Base-by-base conservation (phyloP, 1,140 invertebrate genomes). In the Drosophila trapezifrons region DNA sequence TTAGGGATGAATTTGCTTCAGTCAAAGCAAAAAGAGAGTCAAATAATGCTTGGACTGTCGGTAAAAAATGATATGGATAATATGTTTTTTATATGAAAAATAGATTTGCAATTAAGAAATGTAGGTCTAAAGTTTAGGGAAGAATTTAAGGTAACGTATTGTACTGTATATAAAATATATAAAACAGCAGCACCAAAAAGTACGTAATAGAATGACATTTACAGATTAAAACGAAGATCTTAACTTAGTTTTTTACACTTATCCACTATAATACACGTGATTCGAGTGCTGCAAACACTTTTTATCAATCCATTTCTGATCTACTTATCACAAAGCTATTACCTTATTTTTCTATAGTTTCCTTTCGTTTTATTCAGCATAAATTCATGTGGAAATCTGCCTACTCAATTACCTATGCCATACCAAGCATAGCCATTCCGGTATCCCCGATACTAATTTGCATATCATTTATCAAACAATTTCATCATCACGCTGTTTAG, bases 401-500 rank as follows among this genome's bases (percentile, higher is more conserved):
- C 13, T 8, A 58, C 32, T 29, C 29, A 64, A 37, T 63, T 65
- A 27, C 27, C 12, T n/a, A 2, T 5, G n/a, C 27, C 62, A 63
- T 40, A n/a, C 22, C 4, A 8, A 32, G 22, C 42, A 47, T 29
- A 47, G 17, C 17, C 59, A 25, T 37, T 25, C 8, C 18, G 10
- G n/a, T 37, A 52, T 60, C 3, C 18, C 13, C 18, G 7, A 47
- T 66, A 70, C 12, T 25, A 71, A 37, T 13, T 52, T 52, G 27
- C 45, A 43, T 66, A 69, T 69, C 65, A 25, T 15, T 3, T 17
- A 32, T 32, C 29, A 32, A 10, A 2, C 37, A 8, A 46, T 58
- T 57, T 43, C 38, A 54, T 76, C 55, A 76, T 42, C 37, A 25
- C 32, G 15, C 40, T 22, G 58, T 57, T 51, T 69, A 18, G 27